Base-by-base conservation (phyloP, 2,113 vertebrate genomes). In the Tachysurus vachellii region DNA sequence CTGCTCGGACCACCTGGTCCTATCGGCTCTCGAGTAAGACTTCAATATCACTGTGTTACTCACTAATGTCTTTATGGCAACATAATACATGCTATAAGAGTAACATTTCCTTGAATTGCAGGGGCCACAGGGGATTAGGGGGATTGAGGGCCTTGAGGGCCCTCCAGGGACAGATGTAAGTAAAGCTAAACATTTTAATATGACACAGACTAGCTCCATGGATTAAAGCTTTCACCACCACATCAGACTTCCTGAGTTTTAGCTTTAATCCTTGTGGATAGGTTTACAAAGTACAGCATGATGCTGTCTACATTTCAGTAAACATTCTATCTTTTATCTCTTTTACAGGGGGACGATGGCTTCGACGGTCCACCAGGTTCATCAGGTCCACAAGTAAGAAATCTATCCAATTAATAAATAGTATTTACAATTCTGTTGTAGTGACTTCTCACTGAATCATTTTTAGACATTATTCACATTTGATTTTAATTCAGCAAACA, bases 311-410 rank as follows among this genome's bases (percentile, higher is more conserved):
- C 12, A 61, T 82, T 44, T 62, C 0, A 9, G 21, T 61, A 16
- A 42, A 53, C 12, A 54, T 53, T 10, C 10, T 3, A 11, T 64
- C 26, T 61, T n/a, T 28, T 53, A 7, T 86, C 36, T 75, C 31
- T 61, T 89, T 85, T 91, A 14, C 89, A 97, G 97, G 97, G 97
- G 42, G 96, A 97, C 76, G 90, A 73, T 26, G 97, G 97, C 42
- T 90, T 93, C 6, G 91, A 91, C 19, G 97, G 96, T 2, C n/a
- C 88, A 4, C 92, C 91, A 0, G 97, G 97, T 84, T 91, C 91
- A 73, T 88, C 91, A 0, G 97, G 97, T 14, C 90, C 90, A 3
- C 23, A n/a, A 92, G 97, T 97, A 91, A 95, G 96, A 61, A 81
- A 61, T 79, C 4, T 62, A 5, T 16, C 21, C 4, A 7, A 36